Conservation (phyloP, 2,797 vertebrate species). For the Staurois parvus region DNA sequence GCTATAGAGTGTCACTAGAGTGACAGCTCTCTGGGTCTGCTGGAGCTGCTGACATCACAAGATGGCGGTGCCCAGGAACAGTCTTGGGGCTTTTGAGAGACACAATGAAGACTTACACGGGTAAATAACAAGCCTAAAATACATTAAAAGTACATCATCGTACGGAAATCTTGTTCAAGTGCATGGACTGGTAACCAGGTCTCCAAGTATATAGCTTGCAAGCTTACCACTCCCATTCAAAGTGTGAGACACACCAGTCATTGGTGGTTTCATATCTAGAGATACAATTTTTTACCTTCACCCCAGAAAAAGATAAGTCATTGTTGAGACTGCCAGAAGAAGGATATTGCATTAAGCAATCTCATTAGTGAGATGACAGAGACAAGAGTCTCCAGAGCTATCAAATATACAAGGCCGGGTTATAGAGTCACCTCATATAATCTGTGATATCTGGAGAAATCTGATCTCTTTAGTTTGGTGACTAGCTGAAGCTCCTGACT, state of each 20-base stretch:
- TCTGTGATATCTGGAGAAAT: neutral
- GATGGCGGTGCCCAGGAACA: no score
- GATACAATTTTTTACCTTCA: neutral
- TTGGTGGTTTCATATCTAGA: neutral
- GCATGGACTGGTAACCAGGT: no score
- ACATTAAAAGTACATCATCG: no score
- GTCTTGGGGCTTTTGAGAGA: no score
- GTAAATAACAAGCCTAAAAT: no score
- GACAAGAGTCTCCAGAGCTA: constrained; percentile 10
- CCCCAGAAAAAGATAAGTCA: neutral
- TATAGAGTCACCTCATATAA: constrained; percentile 7
- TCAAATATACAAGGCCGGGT: constrained; percentile 6
- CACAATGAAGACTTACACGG: no score
- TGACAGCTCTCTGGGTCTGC: no score
- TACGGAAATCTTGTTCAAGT: no score
- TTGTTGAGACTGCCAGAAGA: neutral
- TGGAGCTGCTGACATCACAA: no score
- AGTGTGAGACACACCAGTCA: no score
- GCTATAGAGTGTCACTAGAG: no score
- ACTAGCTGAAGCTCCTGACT: constrained; percentile 4
- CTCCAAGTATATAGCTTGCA: no score
- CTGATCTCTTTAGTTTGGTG: neutral
- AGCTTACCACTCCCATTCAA: neutral
- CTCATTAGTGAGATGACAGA: constrained; percentile 11
- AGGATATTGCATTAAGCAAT: neutral